These are phyloP conservation scores for Crocidura indochinensis DNA, from an alignment of 2,797 vertebrate genomes.

Conservation along the genomic window DNA sequence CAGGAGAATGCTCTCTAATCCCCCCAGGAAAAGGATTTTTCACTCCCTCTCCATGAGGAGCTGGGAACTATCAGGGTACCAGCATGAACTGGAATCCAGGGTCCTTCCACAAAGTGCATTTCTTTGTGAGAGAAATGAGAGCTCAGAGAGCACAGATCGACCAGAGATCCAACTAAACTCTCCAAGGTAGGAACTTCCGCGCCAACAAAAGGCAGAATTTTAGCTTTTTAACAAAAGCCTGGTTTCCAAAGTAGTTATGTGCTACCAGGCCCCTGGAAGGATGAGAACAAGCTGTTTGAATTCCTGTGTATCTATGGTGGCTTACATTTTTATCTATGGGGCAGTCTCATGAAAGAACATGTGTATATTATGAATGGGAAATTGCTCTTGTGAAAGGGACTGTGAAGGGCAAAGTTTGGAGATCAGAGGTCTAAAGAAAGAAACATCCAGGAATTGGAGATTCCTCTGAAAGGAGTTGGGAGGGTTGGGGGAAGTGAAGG, in stretches of 20 bases:
- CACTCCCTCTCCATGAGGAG: neutral
- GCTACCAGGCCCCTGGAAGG: neutral
- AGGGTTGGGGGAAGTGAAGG: neutral
- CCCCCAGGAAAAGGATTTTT: neutral
- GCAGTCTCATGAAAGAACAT: neutral
- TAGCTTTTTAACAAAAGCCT: neutral
- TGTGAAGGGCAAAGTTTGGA: neutral
- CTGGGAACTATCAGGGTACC: conserved; percentile 1
- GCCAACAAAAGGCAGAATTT: neutral
- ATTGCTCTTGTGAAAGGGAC: neutral
- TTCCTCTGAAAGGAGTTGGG: neutral
- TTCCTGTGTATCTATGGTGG: neutral
- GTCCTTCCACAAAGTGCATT: neutral
- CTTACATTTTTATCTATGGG: conserved; percentile 27
- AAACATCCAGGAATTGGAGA: neutral
- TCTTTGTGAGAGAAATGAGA: neutral
- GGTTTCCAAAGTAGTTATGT: neutral
- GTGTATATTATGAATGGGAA: neutral
- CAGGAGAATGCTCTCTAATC: neutral
- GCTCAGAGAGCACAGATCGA: neutral
- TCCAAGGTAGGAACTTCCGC: neutral
- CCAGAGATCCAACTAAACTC: neutral
- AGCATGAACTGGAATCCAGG: neutral
- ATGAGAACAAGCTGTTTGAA: neutral
- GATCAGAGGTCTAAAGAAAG: neutral